Conservation (phyloP, 2,113 vertebrate genomes). For the Agapornis roseicollis region DNA sequence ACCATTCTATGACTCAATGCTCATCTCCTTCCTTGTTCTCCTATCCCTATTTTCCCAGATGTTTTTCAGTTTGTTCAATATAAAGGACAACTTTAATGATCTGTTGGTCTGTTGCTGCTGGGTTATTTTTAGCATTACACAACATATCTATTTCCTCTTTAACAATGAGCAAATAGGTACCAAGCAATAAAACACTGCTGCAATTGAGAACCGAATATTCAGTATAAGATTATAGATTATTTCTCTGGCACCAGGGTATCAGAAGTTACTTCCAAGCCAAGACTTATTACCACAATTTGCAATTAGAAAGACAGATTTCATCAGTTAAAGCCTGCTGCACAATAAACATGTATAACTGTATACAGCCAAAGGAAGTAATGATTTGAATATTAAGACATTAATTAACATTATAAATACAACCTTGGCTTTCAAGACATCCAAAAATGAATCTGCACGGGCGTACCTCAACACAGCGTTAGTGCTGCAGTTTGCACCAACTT, state of each 20-base stretch:
- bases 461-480: neutral
- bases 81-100: neutral
- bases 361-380: neutral
- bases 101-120: neutral
- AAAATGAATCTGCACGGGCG: neutral
- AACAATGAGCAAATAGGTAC: neutral
- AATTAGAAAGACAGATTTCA: neutral
- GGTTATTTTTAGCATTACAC: neutral
- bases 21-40: neutral
- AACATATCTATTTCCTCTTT: neutral
- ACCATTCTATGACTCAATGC: neutral
- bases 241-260: neutral
- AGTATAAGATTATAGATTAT: neutral
- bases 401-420: conserved; percentile 9
- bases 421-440: neutral
- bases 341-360: neutral
- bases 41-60: neutral
- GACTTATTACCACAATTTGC: neutral
- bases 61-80: neutral
- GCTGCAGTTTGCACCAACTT: neutral
- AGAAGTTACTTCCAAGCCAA: neutral
- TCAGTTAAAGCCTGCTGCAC: neutral
- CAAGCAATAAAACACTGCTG: neutral
- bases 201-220: neutral
- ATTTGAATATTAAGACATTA: neutral